phyloP scores from a whole-genome alignment of 2,888 invertebrate species.

The Cerceris ruficornis region DNA sequence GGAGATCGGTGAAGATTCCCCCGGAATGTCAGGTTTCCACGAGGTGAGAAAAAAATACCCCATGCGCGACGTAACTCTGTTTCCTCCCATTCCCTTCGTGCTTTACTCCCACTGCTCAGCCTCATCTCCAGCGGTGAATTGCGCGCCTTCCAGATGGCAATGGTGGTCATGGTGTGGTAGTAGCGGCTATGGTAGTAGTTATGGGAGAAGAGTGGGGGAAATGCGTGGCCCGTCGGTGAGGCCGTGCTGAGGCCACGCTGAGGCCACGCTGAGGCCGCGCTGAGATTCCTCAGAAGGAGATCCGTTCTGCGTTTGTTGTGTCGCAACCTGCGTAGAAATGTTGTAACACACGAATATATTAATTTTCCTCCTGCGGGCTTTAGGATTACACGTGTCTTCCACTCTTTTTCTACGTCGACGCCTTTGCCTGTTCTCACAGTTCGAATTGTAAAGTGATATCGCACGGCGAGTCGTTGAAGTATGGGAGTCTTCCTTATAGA shows the following conservation, averaged over 20 bases:
- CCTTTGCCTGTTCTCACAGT: neutral
- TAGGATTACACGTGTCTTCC: slow-evolving; percentile 4
- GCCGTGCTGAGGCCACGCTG: slow-evolving; percentile 38
- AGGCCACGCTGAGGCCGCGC: slow-evolving; percentile 29
- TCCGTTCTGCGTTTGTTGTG: slow-evolving; percentile 43
- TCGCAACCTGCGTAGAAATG: slow-evolving; percentile 44
- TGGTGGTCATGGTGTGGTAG: neutral
- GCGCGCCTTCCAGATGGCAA: slow-evolving; percentile 14
- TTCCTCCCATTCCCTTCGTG: slow-evolving; percentile 3
- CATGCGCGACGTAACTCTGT: slow-evolving; percentile 1
- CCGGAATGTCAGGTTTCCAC: slow-evolving; percentile 55
- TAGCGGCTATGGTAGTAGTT: neutral
- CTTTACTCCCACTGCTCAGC: slow-evolving; percentile 22
- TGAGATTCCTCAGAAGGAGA: slow-evolving; percentile 55
- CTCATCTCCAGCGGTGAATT: slow-evolving; percentile 36
- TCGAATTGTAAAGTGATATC: neutral
- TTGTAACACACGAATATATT: slow-evolving; percentile 48
- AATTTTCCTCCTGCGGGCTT: slow-evolving; percentile 17
- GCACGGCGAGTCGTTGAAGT: neutral
- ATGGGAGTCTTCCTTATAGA: too few relatives aligned
- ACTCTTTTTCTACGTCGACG: neutral
- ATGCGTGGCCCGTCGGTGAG: slow-evolving; percentile 35
- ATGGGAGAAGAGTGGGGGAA: neutral
- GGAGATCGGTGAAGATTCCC: slow-evolving; percentile 23
- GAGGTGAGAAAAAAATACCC: slow-evolving; percentile 32